Conservation (phyloP, 1,140 invertebrate genomes). For the Achatina immaculata region DNA sequence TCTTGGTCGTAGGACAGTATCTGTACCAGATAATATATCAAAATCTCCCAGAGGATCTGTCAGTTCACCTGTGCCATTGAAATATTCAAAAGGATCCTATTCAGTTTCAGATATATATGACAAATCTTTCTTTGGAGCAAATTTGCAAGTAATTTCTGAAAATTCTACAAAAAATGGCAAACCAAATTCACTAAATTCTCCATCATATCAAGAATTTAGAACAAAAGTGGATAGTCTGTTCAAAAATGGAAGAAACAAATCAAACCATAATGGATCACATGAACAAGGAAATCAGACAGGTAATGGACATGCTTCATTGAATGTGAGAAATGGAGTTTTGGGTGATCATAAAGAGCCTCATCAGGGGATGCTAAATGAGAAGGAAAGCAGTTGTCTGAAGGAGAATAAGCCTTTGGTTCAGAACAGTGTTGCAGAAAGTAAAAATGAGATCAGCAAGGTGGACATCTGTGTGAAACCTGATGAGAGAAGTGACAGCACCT, state of each 20-base stretch:
- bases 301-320: not conserved
- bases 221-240: not conserved
- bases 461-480: not conserved
- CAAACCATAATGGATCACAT: not conserved
- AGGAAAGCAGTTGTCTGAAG: not conserved
- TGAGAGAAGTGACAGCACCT: slow-evolving; percentile 1
- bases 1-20: not conserved
- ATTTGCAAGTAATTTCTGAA: not conserved
- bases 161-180: not conserved
- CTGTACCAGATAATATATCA: not conserved
- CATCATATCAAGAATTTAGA: not conserved
- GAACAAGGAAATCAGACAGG: not conserved
- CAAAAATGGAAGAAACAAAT: not conserved
- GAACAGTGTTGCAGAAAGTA: not conserved
- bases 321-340: not conserved
- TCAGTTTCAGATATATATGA: not conserved
- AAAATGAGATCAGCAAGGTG: not conserved
- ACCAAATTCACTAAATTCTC: not conserved
- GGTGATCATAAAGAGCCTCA: not conserved
- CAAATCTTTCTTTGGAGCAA: not conserved
- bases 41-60: no score
- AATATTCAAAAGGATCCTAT: not conserved
- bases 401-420: not conserved
- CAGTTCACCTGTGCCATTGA: not conserved
- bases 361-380: not conserved